Evolutionary conservation across 2,888 invertebrate genomes (phyloP), one percentile per base, ranked within the genome.

Genomic region (Sesamia inferens): DNA sequence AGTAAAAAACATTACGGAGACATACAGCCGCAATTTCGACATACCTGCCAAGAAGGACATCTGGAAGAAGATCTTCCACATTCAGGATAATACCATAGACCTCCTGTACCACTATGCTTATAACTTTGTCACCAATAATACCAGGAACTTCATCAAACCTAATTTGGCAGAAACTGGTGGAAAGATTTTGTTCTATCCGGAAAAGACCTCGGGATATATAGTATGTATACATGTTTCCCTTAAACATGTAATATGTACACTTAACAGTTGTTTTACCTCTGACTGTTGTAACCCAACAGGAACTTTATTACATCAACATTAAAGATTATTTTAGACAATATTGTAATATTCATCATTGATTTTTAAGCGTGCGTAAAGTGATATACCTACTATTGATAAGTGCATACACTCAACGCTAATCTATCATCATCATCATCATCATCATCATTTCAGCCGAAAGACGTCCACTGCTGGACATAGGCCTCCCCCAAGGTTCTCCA

Each of bases 111-210:
- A 98, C 84, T 97, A 97, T 84, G 97, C 94, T 0, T 96, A 96
- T 75, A 97, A 96, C 68, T 96, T 97, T 81, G 96, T 97, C 6
- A 97, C 97, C 0, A 97, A 97, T 78, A 96, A 97, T 16, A 97
- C 97, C 0, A 96, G 97, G 58, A 96, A 94, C 67, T 98, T 97
- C 84, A 93, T 96, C 4, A 98, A 98, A 87, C 98, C 98, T 0
- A 97, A 97, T 8, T 92, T 97, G 70, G 97, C 97, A 0, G 98
- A 98, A 87, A 97, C 97, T 85, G 98, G 97, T 0, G 97, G 97
- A 8, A 97, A 97, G 83, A 94, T 98, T 14, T 90, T 96, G 57
- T 98, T 97, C 82, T 96, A 97, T 88, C 97, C 97, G 0, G 96
- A 97, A 6, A 96, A 97, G 79, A 97, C 97, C 0, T 95, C 96